Base-by-base conservation (phyloP, 30 jellyfish, hydroid and myxozoan genomes). In the Pseudorhiza aurosa region DNA sequence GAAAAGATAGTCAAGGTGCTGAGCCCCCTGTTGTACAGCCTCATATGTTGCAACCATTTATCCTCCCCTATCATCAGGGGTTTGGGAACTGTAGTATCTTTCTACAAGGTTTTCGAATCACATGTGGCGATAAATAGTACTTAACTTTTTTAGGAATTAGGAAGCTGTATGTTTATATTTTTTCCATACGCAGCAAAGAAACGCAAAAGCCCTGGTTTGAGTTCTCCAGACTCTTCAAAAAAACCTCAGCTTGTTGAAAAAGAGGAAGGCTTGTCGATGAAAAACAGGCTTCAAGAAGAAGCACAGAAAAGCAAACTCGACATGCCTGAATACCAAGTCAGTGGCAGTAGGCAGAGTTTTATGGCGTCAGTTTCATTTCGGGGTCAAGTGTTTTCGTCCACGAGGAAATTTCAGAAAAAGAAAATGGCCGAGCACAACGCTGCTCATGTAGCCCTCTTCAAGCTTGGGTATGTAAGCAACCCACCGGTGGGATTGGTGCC, bases 401-500 rank as follows among this genome's bases (percentile, higher is more conserved):
- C 25, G 6, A 25, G 68, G 40, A 57, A 85, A 1, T 45, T 40
- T 44, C 51, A 68, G 6, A 68, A 77, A 65, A 87, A 87, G 50
- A 77, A 79, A 36, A 56, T 14, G 12, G 93, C 96, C 0, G 94
- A 87, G 32, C 93, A 87, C 21, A 42, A 71, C 78, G 96, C 93
- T 28, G 96, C 96, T 8, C 82, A 50, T 40, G 78, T 60, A 1
- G 94, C 96, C 11, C 21, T 87, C 21, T 43, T 25, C 37, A 29
- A 62, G 14, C 62, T 68, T 4, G 85, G 88, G 6, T 21, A 57
- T 45, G 60, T 85, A 40, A 25, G 67, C 1, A 40, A 42, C 12
- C 83, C 70, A 15, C 83, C 89, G 0, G 15, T 22, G 42, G 65
- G 69, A 14, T 33, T 21, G 81, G 72, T 10, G 21, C 12, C 25